These are phyloP conservation scores for Scleropages formosus DNA, from an alignment of 2,797 vertebrate genomes.

Conservation along the genomic window DNA sequence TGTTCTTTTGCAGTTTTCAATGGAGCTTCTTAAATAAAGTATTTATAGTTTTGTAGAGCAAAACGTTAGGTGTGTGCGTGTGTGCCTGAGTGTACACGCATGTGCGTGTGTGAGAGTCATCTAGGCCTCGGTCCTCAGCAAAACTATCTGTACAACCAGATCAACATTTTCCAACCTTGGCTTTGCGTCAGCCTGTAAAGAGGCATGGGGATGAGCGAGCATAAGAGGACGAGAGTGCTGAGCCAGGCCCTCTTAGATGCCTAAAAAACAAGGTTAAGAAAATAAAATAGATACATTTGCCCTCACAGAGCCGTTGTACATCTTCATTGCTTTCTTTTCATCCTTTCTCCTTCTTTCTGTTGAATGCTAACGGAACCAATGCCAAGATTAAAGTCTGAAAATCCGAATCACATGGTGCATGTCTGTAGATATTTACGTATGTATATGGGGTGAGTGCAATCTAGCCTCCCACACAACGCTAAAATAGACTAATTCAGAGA, in stretches of 20 bases:
- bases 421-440: constrained; percentile 11
- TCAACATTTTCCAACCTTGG: constrained; percentile 63
- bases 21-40: background rate
- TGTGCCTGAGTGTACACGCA: background rate
- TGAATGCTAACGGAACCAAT: constrained; percentile 24
- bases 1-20: constrained; percentile 1
- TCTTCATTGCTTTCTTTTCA: constrained; percentile 46
- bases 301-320: constrained; percentile 27
- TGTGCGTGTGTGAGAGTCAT: constrained; percentile 24
- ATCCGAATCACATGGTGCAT: constrained; percentile 13
- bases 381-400: constrained; percentile 23
- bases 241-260: constrained; percentile 1
- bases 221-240: background rate
- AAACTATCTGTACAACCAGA: constrained; percentile 63
- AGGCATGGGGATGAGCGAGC: constrained; percentile 10
- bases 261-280: constrained; percentile 15
- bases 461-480: background rate
- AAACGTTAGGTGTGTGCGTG: background rate
- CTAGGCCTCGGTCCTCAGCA: constrained; percentile 57
- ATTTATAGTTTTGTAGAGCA: background rate
- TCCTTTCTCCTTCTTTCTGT: constrained; percentile 37
- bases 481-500: constrained; percentile 10
- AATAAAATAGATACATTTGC: background rate
- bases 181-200: constrained; percentile 45
- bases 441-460: background rate